These are phyloP conservation scores for Anoura caudifer DNA, from an alignment of 2,113 vertebrate genomes.

Conservation along the genomic window DNA sequence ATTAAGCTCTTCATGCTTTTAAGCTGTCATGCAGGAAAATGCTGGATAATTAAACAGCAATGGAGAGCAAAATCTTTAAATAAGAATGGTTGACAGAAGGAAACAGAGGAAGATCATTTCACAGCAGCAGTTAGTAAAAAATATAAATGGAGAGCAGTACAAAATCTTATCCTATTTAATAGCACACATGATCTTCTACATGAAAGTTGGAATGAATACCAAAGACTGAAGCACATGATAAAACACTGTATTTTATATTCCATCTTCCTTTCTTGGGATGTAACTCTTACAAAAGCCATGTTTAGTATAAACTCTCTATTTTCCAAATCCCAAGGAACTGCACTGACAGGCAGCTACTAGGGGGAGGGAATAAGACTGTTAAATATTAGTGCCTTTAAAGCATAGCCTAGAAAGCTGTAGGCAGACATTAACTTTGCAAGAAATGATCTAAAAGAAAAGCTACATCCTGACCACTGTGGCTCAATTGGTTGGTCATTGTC, in stretches of 20 bases:
- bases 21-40: constrained; percentile 54
- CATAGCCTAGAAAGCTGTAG: not conserved
- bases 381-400: not conserved
- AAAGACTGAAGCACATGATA: not conserved
- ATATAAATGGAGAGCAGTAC: not conserved
- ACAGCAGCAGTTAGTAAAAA: not conserved
- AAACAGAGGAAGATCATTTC: not conserved
- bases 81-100: not conserved
- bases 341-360: not conserved
- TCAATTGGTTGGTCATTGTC: too few relatives aligned
- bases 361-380: not conserved
- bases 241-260: not conserved
- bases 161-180: not conserved
- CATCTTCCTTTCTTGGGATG: not conserved
- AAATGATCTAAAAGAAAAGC: not conserved
- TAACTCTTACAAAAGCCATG: not conserved
- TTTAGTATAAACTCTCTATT: not conserved
- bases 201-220: not conserved
- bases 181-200: not conserved
- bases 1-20: constrained; percentile 61
- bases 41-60: constrained; percentile 51
- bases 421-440: not conserved
- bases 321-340: not conserved
- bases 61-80: constrained; percentile 14
- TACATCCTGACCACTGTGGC: too few relatives aligned